Percentiles rank a stretch among this genome's conserved stretches.
Conservation (phyloP, 30 jellyfish, hydroid and myxozoan species). For the Aurelia sp. region DNA sequence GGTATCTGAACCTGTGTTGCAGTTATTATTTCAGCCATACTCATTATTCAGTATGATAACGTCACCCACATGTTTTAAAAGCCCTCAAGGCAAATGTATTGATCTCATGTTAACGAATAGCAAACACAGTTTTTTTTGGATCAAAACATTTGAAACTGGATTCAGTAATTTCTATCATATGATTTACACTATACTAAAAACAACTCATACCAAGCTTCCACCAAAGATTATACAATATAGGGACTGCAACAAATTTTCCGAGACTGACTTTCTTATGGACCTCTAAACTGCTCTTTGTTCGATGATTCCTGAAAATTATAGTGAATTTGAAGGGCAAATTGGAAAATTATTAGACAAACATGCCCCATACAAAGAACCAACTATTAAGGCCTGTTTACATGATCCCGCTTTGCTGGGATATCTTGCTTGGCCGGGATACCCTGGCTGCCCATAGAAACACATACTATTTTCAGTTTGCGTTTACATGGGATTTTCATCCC, state of each 20-base stretch:
- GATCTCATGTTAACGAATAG: conserved; percentile 57
- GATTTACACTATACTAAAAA: conserved; percentile 15
- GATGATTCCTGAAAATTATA: too few species aligned
- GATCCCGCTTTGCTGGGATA: too few species aligned
- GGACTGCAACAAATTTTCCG: too few species aligned
- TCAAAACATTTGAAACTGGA: conserved; percentile 52
- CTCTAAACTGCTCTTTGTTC: background rate
- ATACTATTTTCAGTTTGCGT: too few species aligned
- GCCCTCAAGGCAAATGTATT: conserved; percentile 39
- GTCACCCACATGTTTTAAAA: conserved; percentile 60
- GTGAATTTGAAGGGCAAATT: too few species aligned
- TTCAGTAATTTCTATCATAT: conserved; percentile 47
- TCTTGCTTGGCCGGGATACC: too few species aligned
- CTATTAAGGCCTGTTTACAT: too few species aligned
- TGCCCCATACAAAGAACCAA: too few species aligned
- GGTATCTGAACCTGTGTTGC: background rate
- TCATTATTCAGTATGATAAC: background rate
- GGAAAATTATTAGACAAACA: too few species aligned
- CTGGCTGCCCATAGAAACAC: too few species aligned
- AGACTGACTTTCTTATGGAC: background rate
- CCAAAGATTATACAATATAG: conserved; percentile 15
- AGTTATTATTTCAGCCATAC: conserved; percentile 19
- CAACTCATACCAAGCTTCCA: conserved; percentile 32
- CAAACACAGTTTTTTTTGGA: conserved; percentile 14
- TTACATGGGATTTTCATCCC: too few species aligned